phyloP scores from a whole-genome alignment of 2,113 vertebrate genomes.

The Astur gentilis region DNA sequence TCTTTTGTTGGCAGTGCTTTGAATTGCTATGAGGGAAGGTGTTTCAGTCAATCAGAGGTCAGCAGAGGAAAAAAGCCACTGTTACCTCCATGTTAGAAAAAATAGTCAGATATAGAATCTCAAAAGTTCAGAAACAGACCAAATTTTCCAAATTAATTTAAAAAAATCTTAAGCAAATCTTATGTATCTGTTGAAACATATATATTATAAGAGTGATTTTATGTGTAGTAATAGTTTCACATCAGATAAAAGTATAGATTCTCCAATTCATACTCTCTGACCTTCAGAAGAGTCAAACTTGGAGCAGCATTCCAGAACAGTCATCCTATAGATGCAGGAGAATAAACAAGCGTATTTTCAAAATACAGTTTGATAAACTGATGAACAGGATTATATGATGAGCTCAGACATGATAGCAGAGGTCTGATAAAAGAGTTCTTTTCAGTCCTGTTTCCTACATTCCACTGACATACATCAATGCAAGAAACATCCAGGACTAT shows the following conservation, averaged over 20 bases:
- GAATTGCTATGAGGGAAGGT: slow-evolving; percentile 42
- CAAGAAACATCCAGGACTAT: neutral
- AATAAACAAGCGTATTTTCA: neutral
- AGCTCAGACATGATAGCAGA: neutral
- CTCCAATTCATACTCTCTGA: neutral
- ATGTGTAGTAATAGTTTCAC: neutral
- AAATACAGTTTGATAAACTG: neutral
- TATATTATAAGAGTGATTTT: neutral
- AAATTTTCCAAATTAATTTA: neutral
- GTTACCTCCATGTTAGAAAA: neutral
- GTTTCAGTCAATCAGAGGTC: slow-evolving; percentile 7
- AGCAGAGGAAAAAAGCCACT: neutral
- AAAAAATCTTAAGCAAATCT: neutral
- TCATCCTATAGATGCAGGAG: neutral
- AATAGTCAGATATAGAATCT: neutral
- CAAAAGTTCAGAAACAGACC: neutral
- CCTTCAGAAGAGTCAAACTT: neutral
- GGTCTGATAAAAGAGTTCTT: neutral
- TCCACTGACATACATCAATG: neutral
- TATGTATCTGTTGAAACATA: neutral
- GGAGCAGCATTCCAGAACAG: neutral
- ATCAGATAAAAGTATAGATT: neutral
- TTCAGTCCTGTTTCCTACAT: neutral
- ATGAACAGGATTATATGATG: neutral
- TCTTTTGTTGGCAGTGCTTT: slow-evolving; percentile 51